Base-by-base conservation (phyloP, 92 coral and sea anemone genomes). In the Epizoanthus fatuus region DNA sequence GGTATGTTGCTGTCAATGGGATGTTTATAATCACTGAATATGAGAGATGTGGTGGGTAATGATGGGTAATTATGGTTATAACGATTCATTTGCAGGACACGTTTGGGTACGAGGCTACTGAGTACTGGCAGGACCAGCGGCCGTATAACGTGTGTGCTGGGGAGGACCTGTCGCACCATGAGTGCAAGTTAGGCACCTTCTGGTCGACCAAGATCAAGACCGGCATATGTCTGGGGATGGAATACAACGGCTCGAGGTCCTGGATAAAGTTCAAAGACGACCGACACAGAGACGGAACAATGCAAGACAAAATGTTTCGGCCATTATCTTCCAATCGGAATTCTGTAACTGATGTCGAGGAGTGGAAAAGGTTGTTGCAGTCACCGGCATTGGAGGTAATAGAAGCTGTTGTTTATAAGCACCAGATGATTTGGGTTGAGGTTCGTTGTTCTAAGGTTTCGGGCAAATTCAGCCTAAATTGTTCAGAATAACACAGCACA, bases 1-100 rank as follows among this genome's bases (percentile, higher is more conserved):
- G 96, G 99, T 96, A 87, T 25, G 79, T 25, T 3, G 11, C 22
- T 35, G 20, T 54, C 47, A 49, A n/a, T 9, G 45, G 56, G 40
- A 15, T n/a, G 39, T n/a, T 45, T 56, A 29, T n/a, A 55, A 49
- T 53, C 75, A 67, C 68, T 40, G 64, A 42, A 3, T 42, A 42
- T 42, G 32, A 29, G 32, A 29, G 32, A 29, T 0, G 32, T 29
- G 32, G 32, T 47, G 9, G 52, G 2, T 7, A 47, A 47, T 47
- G 52, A 47, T 7, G 9, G 53, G 9, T 8, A 49, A 49, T 12
- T 1, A 29, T 29, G 3, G 53, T 2, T 49, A 49, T 44, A 8
- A 49, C 12, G 39, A 11, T 66, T 37, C 42, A 19, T 37, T 12
- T 13, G 7, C 72, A 77, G 82, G 64, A 40, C 57, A 77, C 82